These are phyloP conservation scores for Sipha flava DNA, from an alignment of 1,140 invertebrate genomes.

Conservation along the genomic window DNA sequence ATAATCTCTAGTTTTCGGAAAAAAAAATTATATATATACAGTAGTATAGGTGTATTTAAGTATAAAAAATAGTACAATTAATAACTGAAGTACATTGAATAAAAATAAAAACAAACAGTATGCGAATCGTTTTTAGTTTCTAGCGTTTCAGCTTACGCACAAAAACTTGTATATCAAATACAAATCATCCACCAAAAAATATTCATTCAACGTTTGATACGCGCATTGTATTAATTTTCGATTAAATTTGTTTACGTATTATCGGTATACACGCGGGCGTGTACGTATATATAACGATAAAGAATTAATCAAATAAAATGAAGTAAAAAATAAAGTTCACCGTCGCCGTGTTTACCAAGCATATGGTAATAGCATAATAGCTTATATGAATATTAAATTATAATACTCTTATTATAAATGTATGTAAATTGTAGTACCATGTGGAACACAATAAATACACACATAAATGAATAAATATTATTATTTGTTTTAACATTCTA, in stretches of 20 bases:
- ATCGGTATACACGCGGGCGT: too few species aligned
- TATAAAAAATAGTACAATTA: not conserved
- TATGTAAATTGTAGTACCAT: not conserved
- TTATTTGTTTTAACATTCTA: not conserved
- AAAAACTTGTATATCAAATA: too few species aligned
- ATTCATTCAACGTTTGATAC: too few species aligned
- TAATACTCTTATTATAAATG: not conserved
- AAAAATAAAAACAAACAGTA: not conserved
- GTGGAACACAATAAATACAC: not conserved
- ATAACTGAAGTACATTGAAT: not conserved
- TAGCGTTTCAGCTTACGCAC: too few species aligned
- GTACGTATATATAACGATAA: too few species aligned
- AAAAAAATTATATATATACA: too few species aligned
- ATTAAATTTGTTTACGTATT: too few species aligned
- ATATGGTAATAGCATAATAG: not conserved
- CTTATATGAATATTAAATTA: not conserved
- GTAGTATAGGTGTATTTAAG: too few species aligned
- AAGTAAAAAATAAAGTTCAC: too few species aligned
- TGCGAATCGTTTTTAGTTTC: not conserved
- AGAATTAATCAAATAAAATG: too few species aligned
- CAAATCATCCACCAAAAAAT: too few species aligned
- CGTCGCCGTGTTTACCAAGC: not conserved
- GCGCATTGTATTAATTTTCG: too few species aligned
- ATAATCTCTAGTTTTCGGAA: not conserved
- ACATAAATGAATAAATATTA: not conserved